Base-by-base conservation (phyloP, 2,888 invertebrate genomes). In the Tinea semifulvella region DNA sequence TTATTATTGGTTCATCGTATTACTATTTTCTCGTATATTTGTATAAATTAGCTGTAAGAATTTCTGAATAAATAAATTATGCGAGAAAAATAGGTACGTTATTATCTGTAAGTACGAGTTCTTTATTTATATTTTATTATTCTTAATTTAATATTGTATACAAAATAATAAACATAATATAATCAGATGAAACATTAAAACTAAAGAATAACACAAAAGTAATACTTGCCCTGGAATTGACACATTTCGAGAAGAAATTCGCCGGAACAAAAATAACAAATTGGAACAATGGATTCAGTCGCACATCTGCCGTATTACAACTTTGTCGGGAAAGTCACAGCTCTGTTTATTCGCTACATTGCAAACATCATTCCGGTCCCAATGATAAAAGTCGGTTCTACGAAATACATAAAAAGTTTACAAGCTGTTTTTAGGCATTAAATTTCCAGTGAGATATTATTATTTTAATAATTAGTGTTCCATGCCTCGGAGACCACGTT, bases 241-340 rank as follows among this genome's bases (percentile, higher is more conserved):
- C 57, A 52, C 68, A 70, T 70, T 61, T 61, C 62, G 46, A 49
- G 47, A 53, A 48, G 42, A 51, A 60, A 61, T 62, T 54, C 54
- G n/a, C 52, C 49, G 57, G 18, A 56, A 60, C 58, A 60, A 61
- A 57, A 61, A 55, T 53, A 56, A 56, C 50, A 57, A 60, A 66
- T 56, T 60, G 58, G 62, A 60, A 63, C 63, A 63, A 65, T 62
- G 57, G 58, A 63, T 68, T 65, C 63, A 55, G 53, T 48, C 54
- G 45, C 47, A 51, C 68, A 68, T 61, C 62, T 65, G 68, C 61
- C 58, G 61, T 54, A 55, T 60, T 59, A 63, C 56, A 65, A 65
- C 53, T 65, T 63, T 50, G 53, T 49, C 51, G 45, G 48, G 31
- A n/a, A 31, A 36, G 36, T 53, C 51, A 50, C 49, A 47, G 39